Evolutionary conservation across 1,140 invertebrate species (phyloP), one percentile per base, ranked within the genome.

Genomic region (Spodoptera litura): DNA sequence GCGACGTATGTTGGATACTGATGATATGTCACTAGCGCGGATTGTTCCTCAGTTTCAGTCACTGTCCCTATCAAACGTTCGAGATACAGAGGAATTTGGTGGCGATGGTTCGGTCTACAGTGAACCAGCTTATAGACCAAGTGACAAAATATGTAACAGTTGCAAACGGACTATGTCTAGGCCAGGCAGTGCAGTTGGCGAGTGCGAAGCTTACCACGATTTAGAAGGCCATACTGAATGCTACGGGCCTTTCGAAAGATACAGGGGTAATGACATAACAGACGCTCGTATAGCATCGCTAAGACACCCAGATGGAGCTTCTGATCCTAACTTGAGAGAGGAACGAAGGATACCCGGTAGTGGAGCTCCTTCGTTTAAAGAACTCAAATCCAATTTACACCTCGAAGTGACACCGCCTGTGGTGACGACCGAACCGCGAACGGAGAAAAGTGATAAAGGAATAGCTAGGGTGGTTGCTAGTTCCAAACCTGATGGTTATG

Each of bases 291-390:
- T 98, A 90, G 97, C 97, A 4, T 96, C 96, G 77, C 92, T 98
- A 12, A 95, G 97, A 84, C 97, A 98, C 94, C 98, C 98, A 2
- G 98, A 99, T 87, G 98, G 98, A 53, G 97, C 98, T 35, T 99
- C 98, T 4, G 98, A 98, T 96, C 97, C 98, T 11, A 98, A 98
- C 95, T 95, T 98, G 83, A 96, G 96, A 55, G 96, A 96, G 93
- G 97, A 97, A 94, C 95, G 94, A 74, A 85, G 96, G 84, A 92
- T 96, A 84, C 97, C 97, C 0, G 96, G 96, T 5, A 97, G 96
- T 82, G 97, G 97, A 0, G 96, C 96, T 3, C 96, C 96, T 0
- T 95, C 95, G 10, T 96, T 96, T 85, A 91, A 95, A 53, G 96
- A 96, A 13, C 95, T 96, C 81, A 96, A 96, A 87, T 93, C 96